Evolutionary conservation across 2,888 invertebrate species (phyloP).

Genomic region (Amphipyra berbera): DNA sequence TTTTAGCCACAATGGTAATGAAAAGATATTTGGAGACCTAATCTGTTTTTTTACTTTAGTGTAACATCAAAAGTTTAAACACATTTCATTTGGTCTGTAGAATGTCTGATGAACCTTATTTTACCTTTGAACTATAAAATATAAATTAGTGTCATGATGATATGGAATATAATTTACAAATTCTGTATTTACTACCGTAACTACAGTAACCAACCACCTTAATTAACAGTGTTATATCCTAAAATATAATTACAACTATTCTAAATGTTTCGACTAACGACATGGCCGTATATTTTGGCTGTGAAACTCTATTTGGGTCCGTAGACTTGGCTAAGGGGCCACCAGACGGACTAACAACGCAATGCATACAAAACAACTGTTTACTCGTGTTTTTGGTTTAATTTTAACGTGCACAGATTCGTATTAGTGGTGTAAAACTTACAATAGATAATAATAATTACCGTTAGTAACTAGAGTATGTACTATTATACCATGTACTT

Average conservation of each 20-base stretch:
- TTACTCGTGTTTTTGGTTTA: conserved; percentile 40
- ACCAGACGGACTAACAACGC: conserved; percentile 51
- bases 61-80: conserved; percentile 24
- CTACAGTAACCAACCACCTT: conserved; percentile 15
- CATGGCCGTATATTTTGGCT: conserved; percentile 10
- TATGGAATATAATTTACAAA: conserved; percentile 13
- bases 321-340: conserved; percentile 30
- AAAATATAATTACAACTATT: conserved; percentile 32
- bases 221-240: conserved; percentile 33
- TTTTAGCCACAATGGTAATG: conserved; percentile 36
- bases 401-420: conserved; percentile 24
- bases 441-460: conserved; percentile 1
- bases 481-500: too few species aligned
- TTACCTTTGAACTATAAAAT: conserved; percentile 30
- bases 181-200: conserved; percentile 17
- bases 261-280: conserved; percentile 14
- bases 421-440: conserved; percentile 6
- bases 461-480: too few species aligned
- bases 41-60: conserved; percentile 38
- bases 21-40: conserved; percentile 42
- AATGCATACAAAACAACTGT: conserved; percentile 57
- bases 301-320: conserved; percentile 25
- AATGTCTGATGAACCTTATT: conserved; percentile 6
- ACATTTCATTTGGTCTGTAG: conserved; percentile 18
- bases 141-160: conserved; percentile 27